Base-by-base conservation (phyloP, 1,140 invertebrate species). In the Drosophila elegans region DNA sequence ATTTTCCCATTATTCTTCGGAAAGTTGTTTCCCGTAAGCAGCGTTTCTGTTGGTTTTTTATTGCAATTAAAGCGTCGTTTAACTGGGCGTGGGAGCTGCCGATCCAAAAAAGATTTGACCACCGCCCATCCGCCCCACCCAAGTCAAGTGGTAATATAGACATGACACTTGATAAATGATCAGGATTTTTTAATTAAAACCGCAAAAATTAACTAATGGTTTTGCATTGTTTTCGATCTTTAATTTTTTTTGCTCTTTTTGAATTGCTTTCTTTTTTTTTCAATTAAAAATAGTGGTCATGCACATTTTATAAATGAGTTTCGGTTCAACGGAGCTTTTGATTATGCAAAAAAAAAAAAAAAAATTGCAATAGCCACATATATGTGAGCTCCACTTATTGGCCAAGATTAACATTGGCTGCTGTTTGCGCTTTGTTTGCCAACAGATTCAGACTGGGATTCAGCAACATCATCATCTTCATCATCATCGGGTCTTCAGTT, bases 1-100 rank as follows among this genome's bases (percentile, higher is more conserved):
- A 88, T 86, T 86, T 86, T 86, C 83, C 82, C 82, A 86, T 86
- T 86, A 88, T 86, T 86, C 83, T 86, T 82, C 21, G 56, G 45
- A 63, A 74, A 66, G 56, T 48, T 51, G 66, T 64, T 62, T 62
- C 61, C 53, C 59, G 64, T n/a, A 51, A 60, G 42, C 42, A 61
- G 56, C 57, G 27, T 55, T 81, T 81, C 62, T 74, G 60, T 61
- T 54, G 59, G 74, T 67, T 77, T 69, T 69, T 77, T 75, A 69
- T 74, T 61, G 82, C 82, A 86, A 86, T 86, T 86, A 86, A 86
- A 79, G 51, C 83, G 66, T 62, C 83, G 79, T 83, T 86, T 88
- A 86, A 88, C 61, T 71, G 82, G 82, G 83, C 83, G 82, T 86
- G 82, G 83, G 83, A 86, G 83, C 51, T 46, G 41, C 13, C 9